Base-by-base conservation (phyloP, 2,888 invertebrate species). In the Palloptera scutellata region DNA sequence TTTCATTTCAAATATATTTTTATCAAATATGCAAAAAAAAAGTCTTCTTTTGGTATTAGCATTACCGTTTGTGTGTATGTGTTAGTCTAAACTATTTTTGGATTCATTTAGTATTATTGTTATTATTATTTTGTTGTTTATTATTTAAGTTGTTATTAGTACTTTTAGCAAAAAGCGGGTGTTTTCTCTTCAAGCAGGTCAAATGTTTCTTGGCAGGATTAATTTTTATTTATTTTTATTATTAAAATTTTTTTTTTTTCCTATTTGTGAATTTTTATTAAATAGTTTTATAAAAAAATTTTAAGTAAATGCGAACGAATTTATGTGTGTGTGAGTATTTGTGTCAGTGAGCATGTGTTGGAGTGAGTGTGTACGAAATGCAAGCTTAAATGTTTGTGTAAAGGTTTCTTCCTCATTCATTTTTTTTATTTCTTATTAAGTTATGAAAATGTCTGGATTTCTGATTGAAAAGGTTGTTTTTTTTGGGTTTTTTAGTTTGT, bases 181-280 rank as follows among this genome's bases (percentile, higher is more conserved):
- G 79, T 79, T 77, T 75, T 79, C 78, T 79, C 79, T 75, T 81
- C 76, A 79, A 81, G 81, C 79, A 79, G 79, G 81, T 81, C 76
- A 74, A 80, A 79, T 81, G 75, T 79, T 80, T 78, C 80, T 81
- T 79, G 79, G 79, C 79, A 79, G 79, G 81, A 79, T 81, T 80
- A 78, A 77, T 78, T 76, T 55, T 61, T 45, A 52, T 41, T 57
- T 55, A 74, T 73, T 76, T 78, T 67, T 67, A 61, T 69, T 61
- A 62, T 59, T 68, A 64, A 43, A 60, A 48, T 68, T 66, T 62
- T 60, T 5, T 68, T 54, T 71, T 51, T 48, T 45, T 20, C 3
- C 13, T 45, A 43, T 52, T 61, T 43, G 41, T 48, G 6, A 17
- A 19, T n/a, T 61, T 20, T 41, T 17, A 58, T 67, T 58, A 43